phyloP scores from a whole-genome alignment of 2,797 vertebrate species.

The Cuculus canorus region DNA sequence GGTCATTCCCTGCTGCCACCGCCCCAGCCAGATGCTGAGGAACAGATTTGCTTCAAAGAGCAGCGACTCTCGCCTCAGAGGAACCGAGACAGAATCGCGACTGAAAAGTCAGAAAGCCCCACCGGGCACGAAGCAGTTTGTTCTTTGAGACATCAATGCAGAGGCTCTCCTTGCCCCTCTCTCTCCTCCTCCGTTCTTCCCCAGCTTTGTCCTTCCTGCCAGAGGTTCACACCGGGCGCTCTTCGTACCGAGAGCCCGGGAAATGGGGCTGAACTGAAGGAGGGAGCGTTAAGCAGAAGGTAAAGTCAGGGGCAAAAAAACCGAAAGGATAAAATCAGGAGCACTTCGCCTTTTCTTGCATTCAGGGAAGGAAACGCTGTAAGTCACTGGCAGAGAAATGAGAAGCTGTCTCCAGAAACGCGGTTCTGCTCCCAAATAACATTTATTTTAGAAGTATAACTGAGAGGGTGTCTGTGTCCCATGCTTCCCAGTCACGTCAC shows the following conservation, averaged over 20 bases:
- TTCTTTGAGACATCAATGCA: not conserved
- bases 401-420: constrained; percentile 49
- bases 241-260: not conserved
- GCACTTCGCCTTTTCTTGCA: not conserved
- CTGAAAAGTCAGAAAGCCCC: not conserved
- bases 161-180: not conserved
- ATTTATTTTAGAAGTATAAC: constrained; percentile 1
- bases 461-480: not conserved
- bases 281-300: not conserved
- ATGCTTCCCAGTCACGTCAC: not conserved
- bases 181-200: not conserved
- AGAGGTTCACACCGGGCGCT: not conserved
- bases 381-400: not conserved
- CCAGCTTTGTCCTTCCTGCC: not conserved
- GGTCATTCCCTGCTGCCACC: not conserved
- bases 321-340: not conserved
- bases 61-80: not conserved
- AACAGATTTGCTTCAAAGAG: not conserved
- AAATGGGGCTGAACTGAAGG: not conserved
- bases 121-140: not conserved
- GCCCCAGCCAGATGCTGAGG: not conserved
- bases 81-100: not conserved
- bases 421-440: constrained; percentile 29
- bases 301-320: too few species aligned
- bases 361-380: not conserved